Evolutionary conservation across 2,888 invertebrate genomes (phyloP).

Genomic region (Cephus sareptanus): DNA sequence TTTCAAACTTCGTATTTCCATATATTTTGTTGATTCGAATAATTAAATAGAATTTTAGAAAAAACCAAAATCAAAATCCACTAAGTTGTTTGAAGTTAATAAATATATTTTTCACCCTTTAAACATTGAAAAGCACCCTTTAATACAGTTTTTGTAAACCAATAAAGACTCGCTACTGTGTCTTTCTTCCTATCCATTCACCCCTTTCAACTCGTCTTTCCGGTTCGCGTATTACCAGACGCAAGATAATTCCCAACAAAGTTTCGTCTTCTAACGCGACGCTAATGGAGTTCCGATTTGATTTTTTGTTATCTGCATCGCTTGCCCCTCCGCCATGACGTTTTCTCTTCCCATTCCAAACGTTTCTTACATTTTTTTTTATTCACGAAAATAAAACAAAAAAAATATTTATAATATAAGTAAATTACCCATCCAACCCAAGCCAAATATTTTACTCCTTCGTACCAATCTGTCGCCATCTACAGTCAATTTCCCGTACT

Average conservation of each 20-base stretch:
- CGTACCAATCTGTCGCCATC: neutral
- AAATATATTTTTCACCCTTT: neutral
- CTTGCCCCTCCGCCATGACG: neutral
- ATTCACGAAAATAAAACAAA: no score
- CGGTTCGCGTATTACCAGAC: constrained; percentile 36
- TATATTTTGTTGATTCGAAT: constrained; percentile 13
- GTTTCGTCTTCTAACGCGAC: constrained; percentile 33
- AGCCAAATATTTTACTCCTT: neutral
- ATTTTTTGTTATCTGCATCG: neutral
- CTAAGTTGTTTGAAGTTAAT: neutral
- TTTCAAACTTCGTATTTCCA: constrained; percentile 5
- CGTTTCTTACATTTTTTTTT: neutral
- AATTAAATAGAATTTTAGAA: neutral
- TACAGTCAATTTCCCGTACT: neutral
- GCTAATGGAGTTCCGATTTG: constrained; percentile 36
- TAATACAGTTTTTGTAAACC: constrained; percentile 38
- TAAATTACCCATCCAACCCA: no score
- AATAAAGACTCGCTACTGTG: neutral
- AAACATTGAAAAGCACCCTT: constrained; percentile 32
- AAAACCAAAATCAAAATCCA: neutral
- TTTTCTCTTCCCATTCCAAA: neutral
- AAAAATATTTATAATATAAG: no score
- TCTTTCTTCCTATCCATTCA: constrained; percentile 27
- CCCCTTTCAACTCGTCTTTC: constrained; percentile 36
- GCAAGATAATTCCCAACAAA: constrained; percentile 34